Evolutionary conservation across 2,113 vertebrate species (phyloP).

Genomic region (Ceuthmochares aereus): DNA sequence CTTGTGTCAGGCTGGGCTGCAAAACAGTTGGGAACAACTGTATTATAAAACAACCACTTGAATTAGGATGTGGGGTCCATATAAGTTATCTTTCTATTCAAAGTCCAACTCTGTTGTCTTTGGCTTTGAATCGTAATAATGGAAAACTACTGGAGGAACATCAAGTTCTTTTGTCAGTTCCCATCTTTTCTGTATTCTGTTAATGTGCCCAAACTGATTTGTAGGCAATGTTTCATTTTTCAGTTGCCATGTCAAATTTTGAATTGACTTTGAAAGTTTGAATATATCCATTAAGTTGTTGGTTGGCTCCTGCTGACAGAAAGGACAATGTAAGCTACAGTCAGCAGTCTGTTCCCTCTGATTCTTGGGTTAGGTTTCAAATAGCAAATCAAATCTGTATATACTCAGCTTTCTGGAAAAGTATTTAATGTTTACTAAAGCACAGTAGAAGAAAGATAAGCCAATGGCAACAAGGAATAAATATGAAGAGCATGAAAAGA

Average conservation of each 20-base stretch:
- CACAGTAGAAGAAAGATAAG: neutral
- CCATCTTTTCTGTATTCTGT: neutral
- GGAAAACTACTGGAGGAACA: constrained; percentile 19
- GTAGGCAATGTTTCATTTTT: neutral
- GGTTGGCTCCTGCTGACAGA: neutral
- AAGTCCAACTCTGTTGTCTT: neutral
- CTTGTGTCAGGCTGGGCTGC: neutral
- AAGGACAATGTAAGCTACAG: neutral
- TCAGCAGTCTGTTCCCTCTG: neutral
- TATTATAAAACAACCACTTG: neutral
- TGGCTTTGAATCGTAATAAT: neutral
- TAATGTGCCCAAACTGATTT: neutral
- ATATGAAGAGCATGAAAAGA: neutral
- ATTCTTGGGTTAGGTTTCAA: neutral
- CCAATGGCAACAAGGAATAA: neutral
- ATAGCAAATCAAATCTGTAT: neutral
- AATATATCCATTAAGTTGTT: neutral
- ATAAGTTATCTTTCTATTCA: neutral
- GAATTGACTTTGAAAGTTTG: neutral
- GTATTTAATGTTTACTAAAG: neutral
- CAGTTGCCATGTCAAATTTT: neutral
- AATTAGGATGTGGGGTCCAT: neutral
- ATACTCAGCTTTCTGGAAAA: neutral
- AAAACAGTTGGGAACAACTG: neutral
- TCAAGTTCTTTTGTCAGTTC: constrained; percentile 11